phyloP scores from a whole-genome alignment of 30 jellyfish, hydroid and myxozoan genomes.

The Catostylus mosaicus region DNA sequence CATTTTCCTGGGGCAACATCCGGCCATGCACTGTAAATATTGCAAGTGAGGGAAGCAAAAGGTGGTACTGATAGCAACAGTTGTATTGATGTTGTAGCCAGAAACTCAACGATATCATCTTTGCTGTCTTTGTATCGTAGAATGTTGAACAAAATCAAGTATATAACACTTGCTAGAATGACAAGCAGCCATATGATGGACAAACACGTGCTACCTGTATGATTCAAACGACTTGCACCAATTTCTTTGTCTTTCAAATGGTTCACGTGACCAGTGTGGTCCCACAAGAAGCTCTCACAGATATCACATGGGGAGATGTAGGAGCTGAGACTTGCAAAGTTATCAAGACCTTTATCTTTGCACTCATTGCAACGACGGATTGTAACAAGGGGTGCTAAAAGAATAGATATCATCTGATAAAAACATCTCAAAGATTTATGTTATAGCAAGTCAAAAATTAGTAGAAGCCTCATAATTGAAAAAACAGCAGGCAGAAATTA shows the following conservation, averaged over 20 bases:
- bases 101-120: constrained; percentile 88
- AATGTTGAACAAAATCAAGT: constrained; percentile 63
- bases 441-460: no score
- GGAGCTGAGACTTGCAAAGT: constrained; percentile 86
- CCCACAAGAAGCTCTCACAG: constrained; percentile 99
- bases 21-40: constrained; percentile 80
- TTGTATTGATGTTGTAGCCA: constrained; percentile 88
- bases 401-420: no score
- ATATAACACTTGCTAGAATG: constrained; percentile 53
- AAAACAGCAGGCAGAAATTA: no score
- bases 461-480: no score
- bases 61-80: constrained; percentile 82
- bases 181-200: constrained; percentile 84
- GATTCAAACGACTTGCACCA: constrained; percentile 96
- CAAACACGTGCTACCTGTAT: constrained; percentile 74
- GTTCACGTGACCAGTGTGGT: constrained; percentile 80
- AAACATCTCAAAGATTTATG: no score
- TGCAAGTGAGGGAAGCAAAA: constrained; percentile 70
- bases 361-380: constrained; percentile 94
- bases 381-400: constrained; percentile 91
- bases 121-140: constrained; percentile 63
- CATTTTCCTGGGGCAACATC: constrained; percentile 94
- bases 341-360: constrained; percentile 89
- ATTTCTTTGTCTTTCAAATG: constrained; percentile 83
- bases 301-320: constrained; percentile 91